These are phyloP conservation scores for Ophraella communa DNA, from an alignment of 2,888 invertebrate genomes.

Conservation along the genomic window DNA sequence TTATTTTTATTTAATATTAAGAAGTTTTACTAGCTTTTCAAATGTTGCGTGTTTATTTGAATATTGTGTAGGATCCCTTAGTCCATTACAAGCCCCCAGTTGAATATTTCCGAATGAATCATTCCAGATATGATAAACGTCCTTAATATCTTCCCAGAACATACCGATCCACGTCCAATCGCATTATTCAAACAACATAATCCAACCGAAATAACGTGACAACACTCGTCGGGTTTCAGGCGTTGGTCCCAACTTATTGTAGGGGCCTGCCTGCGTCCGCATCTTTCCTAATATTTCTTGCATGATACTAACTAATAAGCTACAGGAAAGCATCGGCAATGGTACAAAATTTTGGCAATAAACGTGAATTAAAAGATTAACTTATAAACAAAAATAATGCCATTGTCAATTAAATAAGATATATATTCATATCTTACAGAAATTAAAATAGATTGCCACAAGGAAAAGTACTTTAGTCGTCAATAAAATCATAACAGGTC, in stretches of 20 bases:
- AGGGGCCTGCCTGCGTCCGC: background rate
- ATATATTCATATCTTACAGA: too few species aligned
- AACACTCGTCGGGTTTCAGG: slow-evolving; percentile 20
- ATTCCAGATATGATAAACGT: slow-evolving; percentile 15
- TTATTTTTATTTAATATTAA: too few species aligned
- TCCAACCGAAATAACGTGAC: slow-evolving; percentile 24
- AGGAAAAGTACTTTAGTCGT: too few species aligned
- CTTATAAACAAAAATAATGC: too few species aligned
- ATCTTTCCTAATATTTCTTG: slow-evolving; percentile 7
- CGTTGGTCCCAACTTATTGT: slow-evolving; percentile 5
- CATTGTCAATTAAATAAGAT: too few species aligned
- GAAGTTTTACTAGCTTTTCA: too few species aligned
- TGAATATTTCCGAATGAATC: slow-evolving; percentile 8
- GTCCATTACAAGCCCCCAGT: background rate
- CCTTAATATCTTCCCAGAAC: slow-evolving; percentile 11
- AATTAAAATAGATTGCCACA: too few species aligned
- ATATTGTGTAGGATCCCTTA: too few species aligned
- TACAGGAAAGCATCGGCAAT: background rate
- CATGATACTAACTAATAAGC: background rate
- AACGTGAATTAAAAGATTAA: too few species aligned
- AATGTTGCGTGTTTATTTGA: too few species aligned
- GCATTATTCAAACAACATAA: slow-evolving; percentile 23
- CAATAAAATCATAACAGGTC: too few species aligned
- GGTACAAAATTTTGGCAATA: background rate
- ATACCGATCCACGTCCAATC: slow-evolving; percentile 22